phyloP scores from a whole-genome alignment of 2,113 vertebrate genomes.

The Dasypus novemcinctus region DNA sequence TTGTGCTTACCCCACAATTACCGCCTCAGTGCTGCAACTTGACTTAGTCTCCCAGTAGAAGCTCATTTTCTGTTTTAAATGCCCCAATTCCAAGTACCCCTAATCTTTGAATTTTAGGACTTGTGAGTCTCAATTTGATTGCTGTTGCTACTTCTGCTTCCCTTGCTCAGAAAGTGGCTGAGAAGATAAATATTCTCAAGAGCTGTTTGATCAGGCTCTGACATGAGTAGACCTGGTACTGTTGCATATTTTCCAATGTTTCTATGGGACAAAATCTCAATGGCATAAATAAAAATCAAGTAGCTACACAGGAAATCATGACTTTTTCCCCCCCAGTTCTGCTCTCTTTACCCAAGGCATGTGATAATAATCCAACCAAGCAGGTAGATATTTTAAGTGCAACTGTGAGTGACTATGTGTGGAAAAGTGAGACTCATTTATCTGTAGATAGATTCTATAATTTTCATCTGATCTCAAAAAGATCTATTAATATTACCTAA shows the following conservation, averaged over 20 bases:
- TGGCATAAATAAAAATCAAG: not conserved
- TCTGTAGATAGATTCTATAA: not conserved
- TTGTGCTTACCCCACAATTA: not conserved
- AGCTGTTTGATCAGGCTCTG: not conserved
- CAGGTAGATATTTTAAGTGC: not conserved
- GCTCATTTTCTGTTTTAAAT: not conserved
- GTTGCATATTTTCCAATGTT: not conserved
- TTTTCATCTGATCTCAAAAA: constrained; percentile 2
- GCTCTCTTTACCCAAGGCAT: not conserved
- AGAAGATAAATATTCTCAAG: not conserved
- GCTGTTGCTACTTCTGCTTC: not conserved
- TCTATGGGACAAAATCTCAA: not conserved
- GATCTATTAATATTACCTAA: not conserved
- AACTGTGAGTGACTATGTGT: not conserved
- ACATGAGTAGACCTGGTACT: not conserved
- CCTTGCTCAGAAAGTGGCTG: not conserved
- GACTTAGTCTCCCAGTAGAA: not conserved
- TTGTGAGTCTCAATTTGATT: not conserved
- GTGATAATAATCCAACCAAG: not conserved
- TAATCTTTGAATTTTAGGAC: not conserved
- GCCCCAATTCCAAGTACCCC: not conserved
- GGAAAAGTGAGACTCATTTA: not conserved
- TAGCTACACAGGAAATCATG: not conserved
- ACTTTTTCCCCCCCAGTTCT: not conserved
- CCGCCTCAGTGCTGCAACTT: not conserved